Evolutionary conservation across 2,797 vertebrate species (phyloP).

Genomic region (Intellagama lesueurii): DNA sequence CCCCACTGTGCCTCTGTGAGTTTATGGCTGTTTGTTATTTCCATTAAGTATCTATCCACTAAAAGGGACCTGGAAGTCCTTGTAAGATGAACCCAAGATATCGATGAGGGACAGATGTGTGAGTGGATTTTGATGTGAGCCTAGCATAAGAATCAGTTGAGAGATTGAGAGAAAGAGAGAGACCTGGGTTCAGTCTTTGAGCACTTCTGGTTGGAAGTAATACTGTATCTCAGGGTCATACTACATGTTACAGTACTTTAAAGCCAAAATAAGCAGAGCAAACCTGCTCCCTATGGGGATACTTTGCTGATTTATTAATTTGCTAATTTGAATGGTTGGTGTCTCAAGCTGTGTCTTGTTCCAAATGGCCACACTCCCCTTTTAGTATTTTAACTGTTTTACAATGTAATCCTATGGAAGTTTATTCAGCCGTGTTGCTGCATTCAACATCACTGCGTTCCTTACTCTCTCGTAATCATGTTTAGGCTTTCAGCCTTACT

Average conservation of each 20-base stretch:
- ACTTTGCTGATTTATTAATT: background rate
- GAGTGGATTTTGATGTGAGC: background rate
- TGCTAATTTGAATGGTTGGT: background rate
- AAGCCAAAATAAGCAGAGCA: background rate
- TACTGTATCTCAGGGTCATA: background rate
- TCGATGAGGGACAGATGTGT: background rate
- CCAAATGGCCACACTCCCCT: background rate
- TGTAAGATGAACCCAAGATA: background rate
- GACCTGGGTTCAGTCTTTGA: background rate
- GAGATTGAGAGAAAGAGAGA: background rate
- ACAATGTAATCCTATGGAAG: background rate
- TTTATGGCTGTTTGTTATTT: background rate
- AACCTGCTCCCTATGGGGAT: no score
- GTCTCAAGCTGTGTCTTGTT: background rate
- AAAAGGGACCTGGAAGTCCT: background rate
- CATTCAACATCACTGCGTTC: background rate
- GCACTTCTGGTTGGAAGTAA: background rate
- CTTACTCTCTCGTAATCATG: background rate
- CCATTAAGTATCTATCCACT: background rate
- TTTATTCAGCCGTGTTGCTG: background rate
- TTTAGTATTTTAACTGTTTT: slow-evolving; percentile 1
- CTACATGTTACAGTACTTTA: background rate
- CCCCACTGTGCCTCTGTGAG: no score
- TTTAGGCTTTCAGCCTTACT: background rate
- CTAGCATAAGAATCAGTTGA: background rate